Percentiles rank a stretch among this genome's conserved stretches.
Conservation (phyloP, 2,113 vertebrate species). For the Macroglossus sobrinus region DNA sequence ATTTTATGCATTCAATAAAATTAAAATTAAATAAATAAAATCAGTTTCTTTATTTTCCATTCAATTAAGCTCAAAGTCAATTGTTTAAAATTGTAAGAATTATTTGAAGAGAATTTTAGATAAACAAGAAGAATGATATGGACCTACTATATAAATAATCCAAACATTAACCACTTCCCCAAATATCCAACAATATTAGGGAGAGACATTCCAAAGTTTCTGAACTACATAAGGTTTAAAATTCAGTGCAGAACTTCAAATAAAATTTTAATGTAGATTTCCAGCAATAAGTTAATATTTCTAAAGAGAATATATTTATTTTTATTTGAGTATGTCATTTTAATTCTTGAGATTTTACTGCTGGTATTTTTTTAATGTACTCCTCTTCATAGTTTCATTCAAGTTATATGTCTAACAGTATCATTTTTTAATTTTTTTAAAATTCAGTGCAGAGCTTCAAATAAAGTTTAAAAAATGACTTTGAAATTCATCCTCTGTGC, state of each 20-base stretch:
- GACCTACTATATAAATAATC: neutral
- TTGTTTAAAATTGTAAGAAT: neutral
- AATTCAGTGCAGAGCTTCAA: neutral
- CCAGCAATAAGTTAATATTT: neutral
- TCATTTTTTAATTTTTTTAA: neutral
- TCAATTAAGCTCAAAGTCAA: neutral
- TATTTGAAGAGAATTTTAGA: neutral
- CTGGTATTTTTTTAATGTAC: neutral
- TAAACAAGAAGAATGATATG: neutral
- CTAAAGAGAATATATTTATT: neutral
- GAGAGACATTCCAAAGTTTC: neutral
- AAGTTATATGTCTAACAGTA: neutral
- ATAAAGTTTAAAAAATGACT: neutral
- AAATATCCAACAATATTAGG: neutral
- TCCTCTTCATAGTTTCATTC: neutral
- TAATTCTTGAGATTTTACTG: neutral
- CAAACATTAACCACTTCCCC: neutral
- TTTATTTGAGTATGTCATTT: neutral
- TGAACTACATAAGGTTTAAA: neutral
- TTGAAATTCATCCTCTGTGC: neutral
- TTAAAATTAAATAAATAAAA: neutral
- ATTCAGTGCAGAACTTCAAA: neutral
- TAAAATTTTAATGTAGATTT: conserved; percentile 79
- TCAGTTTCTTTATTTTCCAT: neutral
- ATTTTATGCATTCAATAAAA: neutral